Percentiles rank a stretch among this genome's conserved stretches.
Evolutionary conservation across 2,888 invertebrate genomes (phyloP).

Genomic region (Dinocampus coccinellae): DNA sequence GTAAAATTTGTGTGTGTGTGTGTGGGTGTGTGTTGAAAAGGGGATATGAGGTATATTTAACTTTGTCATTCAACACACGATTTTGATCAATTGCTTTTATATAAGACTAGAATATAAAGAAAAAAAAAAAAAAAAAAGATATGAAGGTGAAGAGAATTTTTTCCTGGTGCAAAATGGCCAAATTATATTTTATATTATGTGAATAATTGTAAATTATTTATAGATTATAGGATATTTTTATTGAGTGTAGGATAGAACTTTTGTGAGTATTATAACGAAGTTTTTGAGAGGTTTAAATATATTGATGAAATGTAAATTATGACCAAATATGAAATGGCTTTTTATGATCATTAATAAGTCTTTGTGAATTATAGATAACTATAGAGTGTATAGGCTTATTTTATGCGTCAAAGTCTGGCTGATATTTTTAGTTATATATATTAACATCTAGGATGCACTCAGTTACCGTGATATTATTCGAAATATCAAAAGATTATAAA

Average conservation of each 20-base stretch:
- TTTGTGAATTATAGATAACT: background rate
- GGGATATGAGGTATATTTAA: background rate
- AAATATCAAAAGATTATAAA: too few species aligned
- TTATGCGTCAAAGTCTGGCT: background rate
- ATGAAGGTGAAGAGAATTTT: too few species aligned
- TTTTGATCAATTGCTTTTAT: background rate
- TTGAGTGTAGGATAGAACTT: background rate
- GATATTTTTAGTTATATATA: background rate
- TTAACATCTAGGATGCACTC: background rate
- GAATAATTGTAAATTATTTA: background rate
- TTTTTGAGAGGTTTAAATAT: too few species aligned
- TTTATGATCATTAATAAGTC: background rate
- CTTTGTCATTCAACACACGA: background rate
- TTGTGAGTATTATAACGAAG: background rate
- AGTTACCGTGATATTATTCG: background rate
- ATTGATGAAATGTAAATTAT: too few species aligned
- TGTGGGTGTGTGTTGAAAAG: background rate
- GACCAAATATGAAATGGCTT: background rate
- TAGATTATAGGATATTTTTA: background rate
- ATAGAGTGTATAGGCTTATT: background rate
- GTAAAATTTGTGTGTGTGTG: background rate
- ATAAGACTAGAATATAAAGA: too few species aligned
- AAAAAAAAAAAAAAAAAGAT: background rate
- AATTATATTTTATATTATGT: background rate
- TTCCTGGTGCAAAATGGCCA: slow-evolving; percentile 3